A percentile compares a stretch with the other conserved stretches of the same genome.
These are phyloP conservation scores for Liasis olivaceus DNA, from an alignment of 2,797 vertebrate species.

Conservation along the genomic window DNA sequence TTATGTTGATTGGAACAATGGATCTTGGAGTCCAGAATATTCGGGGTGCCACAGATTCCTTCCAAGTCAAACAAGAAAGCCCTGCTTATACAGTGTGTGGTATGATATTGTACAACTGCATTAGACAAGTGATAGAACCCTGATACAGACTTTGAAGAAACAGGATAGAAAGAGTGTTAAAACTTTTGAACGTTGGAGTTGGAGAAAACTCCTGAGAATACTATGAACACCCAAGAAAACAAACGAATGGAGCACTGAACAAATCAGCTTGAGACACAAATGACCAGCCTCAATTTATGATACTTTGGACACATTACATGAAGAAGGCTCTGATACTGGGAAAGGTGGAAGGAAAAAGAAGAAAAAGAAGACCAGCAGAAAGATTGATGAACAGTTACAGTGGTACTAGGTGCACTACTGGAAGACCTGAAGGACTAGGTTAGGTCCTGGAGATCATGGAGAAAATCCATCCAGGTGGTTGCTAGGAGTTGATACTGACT, in stretches of 20 bases:
- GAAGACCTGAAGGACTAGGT: not conserved
- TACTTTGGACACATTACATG: no score
- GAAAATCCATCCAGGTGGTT: not conserved
- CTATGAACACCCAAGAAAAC: not conserved
- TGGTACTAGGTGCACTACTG: not conserved
- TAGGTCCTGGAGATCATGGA: not conserved
- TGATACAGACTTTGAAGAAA: not conserved
- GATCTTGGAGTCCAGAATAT: not conserved
- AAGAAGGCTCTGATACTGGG: no score
- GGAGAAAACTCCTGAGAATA: not conserved
- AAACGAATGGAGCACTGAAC: not conserved
- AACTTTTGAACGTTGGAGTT: not conserved
- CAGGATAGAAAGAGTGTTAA: not conserved
- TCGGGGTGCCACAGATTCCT: not conserved
- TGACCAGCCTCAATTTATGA: not conserved
- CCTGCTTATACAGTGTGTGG: not conserved
- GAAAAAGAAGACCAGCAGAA: not conserved
- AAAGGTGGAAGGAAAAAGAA: not conserved
- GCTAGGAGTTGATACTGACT: not conserved
- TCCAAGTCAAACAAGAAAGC: not conserved
- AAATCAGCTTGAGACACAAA: not conserved
- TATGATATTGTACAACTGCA: not conserved
- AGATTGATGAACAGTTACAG: not conserved
- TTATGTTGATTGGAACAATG: not conserved
- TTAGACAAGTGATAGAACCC: not conserved